A percentile compares a stretch with the other conserved stretches of the same genome.
Evolutionary conservation across 2,888 invertebrate species (phyloP).

Genomic region (Drosophila parthenogenetica): DNA sequence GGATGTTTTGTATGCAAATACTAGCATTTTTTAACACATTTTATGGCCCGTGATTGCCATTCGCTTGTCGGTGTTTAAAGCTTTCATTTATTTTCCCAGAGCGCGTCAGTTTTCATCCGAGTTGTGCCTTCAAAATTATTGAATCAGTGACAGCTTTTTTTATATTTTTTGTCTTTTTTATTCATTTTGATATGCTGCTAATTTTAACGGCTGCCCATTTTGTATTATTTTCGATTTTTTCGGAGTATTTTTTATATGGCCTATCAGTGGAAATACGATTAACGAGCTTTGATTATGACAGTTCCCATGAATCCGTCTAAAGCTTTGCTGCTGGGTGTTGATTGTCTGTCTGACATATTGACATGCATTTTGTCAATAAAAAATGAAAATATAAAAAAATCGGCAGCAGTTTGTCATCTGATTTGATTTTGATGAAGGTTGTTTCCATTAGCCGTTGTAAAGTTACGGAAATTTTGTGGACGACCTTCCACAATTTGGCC

Average conservation of each 20-base stretch:
- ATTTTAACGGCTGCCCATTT: slow-evolving; percentile 52
- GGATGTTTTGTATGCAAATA: slow-evolving; percentile 44
- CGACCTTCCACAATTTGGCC: slow-evolving; percentile 42
- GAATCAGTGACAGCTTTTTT: slow-evolving; percentile 36
- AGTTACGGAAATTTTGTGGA: slow-evolving; percentile 34
- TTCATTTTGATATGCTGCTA: slow-evolving; percentile 60
- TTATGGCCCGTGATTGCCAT: slow-evolving; percentile 68
- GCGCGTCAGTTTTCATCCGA: slow-evolving; percentile 38
- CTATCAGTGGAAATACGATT: slow-evolving; percentile 28
- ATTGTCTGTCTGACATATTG: slow-evolving; percentile 67
- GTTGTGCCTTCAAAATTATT: slow-evolving; percentile 4
- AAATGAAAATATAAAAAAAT: slow-evolving; percentile 36
- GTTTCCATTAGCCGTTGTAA: slow-evolving; percentile 57
- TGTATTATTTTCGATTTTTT: slow-evolving; percentile 12
- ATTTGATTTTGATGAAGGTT: slow-evolving; percentile 77
- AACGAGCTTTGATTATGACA: slow-evolving; percentile 49
- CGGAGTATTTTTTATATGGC: slow-evolving; percentile 5
- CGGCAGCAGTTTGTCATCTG: slow-evolving; percentile 60
- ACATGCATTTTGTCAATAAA: slow-evolving; percentile 75
- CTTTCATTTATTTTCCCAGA: slow-evolving; percentile 17
- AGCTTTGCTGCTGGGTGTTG: slow-evolving; percentile 45
- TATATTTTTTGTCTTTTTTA: background rate
- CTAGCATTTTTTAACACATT: slow-evolving; percentile 55
- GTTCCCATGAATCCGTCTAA: background rate
- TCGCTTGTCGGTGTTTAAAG: slow-evolving; percentile 43